Conservation (phyloP, 1,140 invertebrate species). For the Apis florea region DNA sequence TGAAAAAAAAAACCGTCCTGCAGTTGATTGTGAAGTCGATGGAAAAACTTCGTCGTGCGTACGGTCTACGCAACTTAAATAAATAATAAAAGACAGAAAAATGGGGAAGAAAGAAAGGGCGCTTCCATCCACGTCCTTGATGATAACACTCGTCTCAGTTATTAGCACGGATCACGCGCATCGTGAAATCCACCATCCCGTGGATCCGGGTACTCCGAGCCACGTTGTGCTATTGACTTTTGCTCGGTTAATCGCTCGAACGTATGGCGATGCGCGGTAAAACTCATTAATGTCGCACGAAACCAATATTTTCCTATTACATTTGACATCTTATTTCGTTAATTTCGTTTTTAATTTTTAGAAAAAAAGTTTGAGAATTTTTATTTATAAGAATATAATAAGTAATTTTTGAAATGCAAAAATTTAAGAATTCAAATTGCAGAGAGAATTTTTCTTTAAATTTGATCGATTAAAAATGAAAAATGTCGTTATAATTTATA, state of each 20-base stretch:
- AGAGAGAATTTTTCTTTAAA: no score
- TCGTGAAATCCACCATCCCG: not conserved
- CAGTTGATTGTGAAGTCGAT: slow-evolving; percentile 53
- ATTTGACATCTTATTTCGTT: no score
- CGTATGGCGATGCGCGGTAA: slow-evolving; percentile 1
- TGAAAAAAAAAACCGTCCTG: slow-evolving; percentile 51
- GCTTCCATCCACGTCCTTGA: slow-evolving; percentile 17
- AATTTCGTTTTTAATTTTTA: no score
- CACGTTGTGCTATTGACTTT: slow-evolving; percentile 10
- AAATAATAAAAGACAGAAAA: slow-evolving; percentile 27
- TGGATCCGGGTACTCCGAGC: slow-evolving; percentile 12
- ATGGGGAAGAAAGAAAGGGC: not conserved
- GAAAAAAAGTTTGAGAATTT: no score
- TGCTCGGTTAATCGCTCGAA: slow-evolving; percentile 51
- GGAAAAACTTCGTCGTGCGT: slow-evolving; percentile 27
- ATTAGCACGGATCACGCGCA: slow-evolving; percentile 4
- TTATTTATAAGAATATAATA: no score
- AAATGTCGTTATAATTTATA: no score
- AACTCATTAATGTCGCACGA: slow-evolving; percentile 2
- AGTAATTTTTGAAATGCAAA: no score
- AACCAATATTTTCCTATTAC: no score
- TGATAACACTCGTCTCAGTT: slow-evolving; percentile 10
- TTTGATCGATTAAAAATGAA: no score
- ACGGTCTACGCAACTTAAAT: slow-evolving; percentile 45
- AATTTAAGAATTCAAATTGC: not conserved